These are phyloP conservation scores for Tichodroma muraria DNA, from an alignment of 2,113 vertebrate genomes.

Conservation along the genomic window DNA sequence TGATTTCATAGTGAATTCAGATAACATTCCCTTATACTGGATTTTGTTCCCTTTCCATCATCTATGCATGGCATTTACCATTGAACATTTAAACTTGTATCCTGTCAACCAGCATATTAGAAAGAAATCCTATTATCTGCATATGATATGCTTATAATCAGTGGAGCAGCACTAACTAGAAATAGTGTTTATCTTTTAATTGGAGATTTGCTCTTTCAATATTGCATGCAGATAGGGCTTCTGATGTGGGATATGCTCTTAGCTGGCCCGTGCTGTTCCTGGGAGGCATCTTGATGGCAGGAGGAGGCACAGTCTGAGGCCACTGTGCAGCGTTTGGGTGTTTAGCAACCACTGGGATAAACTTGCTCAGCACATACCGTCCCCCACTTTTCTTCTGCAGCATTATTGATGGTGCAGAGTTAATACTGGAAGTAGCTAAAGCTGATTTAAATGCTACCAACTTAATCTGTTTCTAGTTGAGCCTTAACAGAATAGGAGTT, in stretches of 20 bases:
- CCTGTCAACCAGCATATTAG: neutral
- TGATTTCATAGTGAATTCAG: slow-evolving; percentile 47
- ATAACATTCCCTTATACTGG: slow-evolving; percentile 28
- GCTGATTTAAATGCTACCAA: neutral
- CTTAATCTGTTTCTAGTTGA: neutral
- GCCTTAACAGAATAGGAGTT: neutral
- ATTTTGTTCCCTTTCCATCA: slow-evolving; percentile 12
- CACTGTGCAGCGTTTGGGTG: neutral
- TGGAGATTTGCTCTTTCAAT: slow-evolving; percentile 42
- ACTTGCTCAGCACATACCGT: neutral
- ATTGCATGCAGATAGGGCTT: slow-evolving; percentile 58
- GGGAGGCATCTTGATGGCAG: neutral
- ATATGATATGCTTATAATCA: slow-evolving; percentile 30
- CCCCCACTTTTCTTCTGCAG: neutral
- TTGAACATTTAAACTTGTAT: neutral
- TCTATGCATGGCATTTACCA: slow-evolving; percentile 26
- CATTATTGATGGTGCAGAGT: neutral
- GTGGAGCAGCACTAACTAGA: slow-evolving; percentile 44
- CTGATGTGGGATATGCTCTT: neutral
- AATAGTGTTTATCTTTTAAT: slow-evolving; percentile 26
- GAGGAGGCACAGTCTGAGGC: neutral
- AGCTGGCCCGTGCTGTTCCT: neutral
- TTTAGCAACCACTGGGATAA: neutral
- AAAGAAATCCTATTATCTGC: slow-evolving; percentile 37
- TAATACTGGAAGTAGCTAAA: neutral